phyloP scores from a whole-genome alignment of 2,113 vertebrate species.

The Thunnus maccoyii region DNA sequence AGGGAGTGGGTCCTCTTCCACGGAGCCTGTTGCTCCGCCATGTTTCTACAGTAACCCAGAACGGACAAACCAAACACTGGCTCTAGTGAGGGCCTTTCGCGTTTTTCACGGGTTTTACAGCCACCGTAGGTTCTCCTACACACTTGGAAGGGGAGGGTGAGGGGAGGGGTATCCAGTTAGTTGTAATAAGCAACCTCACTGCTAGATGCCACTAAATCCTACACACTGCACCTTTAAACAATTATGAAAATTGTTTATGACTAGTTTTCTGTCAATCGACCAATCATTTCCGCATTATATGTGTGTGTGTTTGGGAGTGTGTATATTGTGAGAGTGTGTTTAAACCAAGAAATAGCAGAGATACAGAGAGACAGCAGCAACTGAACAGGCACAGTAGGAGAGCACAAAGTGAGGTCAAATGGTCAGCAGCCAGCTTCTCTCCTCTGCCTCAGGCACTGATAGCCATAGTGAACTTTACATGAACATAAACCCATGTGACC shows the following conservation, averaged over 20 bases:
- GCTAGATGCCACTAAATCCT: no score
- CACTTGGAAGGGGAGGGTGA: no score
- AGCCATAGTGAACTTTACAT: constrained; percentile 66
- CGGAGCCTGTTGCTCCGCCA: no score
- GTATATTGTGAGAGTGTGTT: background rate
- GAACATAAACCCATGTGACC: constrained; percentile 56
- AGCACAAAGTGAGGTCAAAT: constrained; percentile 50
- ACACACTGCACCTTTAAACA: background rate
- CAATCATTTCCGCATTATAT: background rate
- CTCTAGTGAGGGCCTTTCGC: no score
- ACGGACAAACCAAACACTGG: no score
- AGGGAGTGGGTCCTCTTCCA: no score
- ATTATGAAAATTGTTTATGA: background rate
- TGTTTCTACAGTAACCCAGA: no score
- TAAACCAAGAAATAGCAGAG: constrained; percentile 2
- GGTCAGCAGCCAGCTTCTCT: constrained; percentile 57
- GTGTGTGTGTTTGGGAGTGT: background rate
- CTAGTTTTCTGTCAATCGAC: background rate
- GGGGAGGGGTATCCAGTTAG: no score
- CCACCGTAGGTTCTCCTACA: no score
- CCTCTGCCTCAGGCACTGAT: constrained; percentile 48
- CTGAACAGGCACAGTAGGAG: constrained; percentile 38
- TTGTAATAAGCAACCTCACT: no score
- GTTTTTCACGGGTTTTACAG: no score
- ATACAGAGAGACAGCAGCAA: constrained; percentile 30